Conservation (phyloP, 2,888 invertebrate species). For the Drosophila stalkeri region DNA sequence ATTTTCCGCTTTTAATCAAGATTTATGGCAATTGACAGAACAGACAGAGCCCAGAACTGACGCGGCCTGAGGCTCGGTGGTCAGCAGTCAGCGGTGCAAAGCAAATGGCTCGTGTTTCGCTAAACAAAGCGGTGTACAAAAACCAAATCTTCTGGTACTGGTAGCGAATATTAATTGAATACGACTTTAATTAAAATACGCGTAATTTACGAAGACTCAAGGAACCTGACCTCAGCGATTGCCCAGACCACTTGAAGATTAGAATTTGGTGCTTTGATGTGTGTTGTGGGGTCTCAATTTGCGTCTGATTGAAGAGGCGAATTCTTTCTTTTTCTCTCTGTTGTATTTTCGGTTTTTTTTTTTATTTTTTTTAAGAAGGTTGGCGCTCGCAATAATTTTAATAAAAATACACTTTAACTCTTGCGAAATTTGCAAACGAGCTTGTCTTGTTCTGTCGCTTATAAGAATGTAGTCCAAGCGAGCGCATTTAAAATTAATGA, state of each 20-base stretch:
- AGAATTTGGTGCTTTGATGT: constrained; percentile 55
- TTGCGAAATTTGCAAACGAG: constrained; percentile 8
- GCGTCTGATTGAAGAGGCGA: constrained; percentile 31
- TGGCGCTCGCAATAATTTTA: constrained; percentile 14
- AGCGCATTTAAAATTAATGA: constrained; percentile 26
- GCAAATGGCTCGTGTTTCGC: constrained; percentile 34
- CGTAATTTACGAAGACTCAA: constrained; percentile 4
- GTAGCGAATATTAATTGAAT: constrained; percentile 65
- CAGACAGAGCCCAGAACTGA: constrained; percentile 36
- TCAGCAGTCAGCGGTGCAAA: constrained; percentile 1
- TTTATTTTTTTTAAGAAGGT: constrained; percentile 11
- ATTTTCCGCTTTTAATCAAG: constrained; percentile 76
- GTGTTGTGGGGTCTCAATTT: constrained; percentile 20
- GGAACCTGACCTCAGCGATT: constrained; percentile 30
- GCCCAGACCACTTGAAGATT: constrained; percentile 37
- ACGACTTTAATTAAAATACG: constrained; percentile 67
- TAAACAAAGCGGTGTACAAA: constrained; percentile 63
- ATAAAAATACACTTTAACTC: constrained; percentile 19
- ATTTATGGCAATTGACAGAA: constrained; percentile 77
- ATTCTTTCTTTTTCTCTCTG: background rate
- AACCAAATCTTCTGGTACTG: constrained; percentile 50
- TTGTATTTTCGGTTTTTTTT: background rate
- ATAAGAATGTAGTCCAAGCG: constrained; percentile 8
- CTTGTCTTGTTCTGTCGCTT: constrained; percentile 1
- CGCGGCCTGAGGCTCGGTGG: constrained; percentile 18